Conservation (phyloP, 2,113 vertebrate species). For the Campylorhamphus procurvoides region DNA sequence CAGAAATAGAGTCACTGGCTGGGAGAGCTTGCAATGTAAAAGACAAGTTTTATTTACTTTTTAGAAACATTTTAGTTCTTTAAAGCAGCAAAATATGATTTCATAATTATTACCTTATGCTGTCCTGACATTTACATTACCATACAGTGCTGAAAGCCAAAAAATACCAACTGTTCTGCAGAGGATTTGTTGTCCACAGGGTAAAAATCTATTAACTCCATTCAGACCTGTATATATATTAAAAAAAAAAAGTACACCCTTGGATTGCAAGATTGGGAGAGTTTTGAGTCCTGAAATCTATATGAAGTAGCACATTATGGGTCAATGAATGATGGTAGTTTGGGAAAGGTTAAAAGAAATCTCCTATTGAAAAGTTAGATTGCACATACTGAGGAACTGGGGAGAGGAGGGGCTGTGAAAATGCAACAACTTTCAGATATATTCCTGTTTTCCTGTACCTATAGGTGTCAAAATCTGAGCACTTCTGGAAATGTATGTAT, state of each 20-base stretch:
- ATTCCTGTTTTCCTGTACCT: background rate
- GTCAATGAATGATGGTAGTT: background rate
- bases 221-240: background rate
- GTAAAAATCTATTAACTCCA: constrained; percentile 40
- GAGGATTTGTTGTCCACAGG: constrained; percentile 51
- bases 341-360: background rate
- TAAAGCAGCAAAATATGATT: constrained; percentile 58
- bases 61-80: constrained; percentile 47
- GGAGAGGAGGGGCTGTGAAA: background rate
- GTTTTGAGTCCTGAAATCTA: background rate
- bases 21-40: background rate
- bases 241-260: background rate
- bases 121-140: constrained; percentile 65
- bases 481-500: background rate
- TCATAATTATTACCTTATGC: constrained; percentile 66
- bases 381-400: background rate
- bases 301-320: fast-evolving
- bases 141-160: constrained; percentile 46
- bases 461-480: background rate
- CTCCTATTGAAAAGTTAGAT: background rate
- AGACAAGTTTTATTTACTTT: constrained; percentile 53
- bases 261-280: background rate
- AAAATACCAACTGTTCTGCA: constrained; percentile 69
- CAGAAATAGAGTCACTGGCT: background rate
- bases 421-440: background rate